Percentiles rank a stretch among this genome's conserved stretches.
Evolutionary conservation across 2,113 vertebrate species (phyloP).

Genomic region (Gambusia affinis): DNA sequence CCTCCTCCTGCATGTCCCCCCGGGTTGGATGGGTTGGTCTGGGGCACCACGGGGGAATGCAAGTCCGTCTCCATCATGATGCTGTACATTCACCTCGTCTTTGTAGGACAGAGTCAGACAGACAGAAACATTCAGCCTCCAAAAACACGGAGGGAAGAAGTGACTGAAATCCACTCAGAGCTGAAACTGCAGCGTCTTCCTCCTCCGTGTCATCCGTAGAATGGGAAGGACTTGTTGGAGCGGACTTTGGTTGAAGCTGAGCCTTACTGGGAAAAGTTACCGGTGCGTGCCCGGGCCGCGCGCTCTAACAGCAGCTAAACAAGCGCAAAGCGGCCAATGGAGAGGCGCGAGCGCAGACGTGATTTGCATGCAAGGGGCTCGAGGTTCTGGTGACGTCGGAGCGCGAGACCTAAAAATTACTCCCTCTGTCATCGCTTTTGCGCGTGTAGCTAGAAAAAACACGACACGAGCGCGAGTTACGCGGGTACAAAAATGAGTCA

Average conservation of each 20-base stretch:
- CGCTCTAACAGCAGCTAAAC: conserved; percentile 89
- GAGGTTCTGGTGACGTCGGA: conserved; percentile 86
- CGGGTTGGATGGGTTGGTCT: conserved; percentile 88
- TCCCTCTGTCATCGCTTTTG: conserved; percentile 60
- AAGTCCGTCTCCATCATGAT: conserved; percentile 99
- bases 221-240: conserved; percentile 44
- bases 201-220: conserved; percentile 59
- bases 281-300: conserved; percentile 85
- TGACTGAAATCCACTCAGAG: conserved; percentile 47
- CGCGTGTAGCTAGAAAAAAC: conserved; percentile 24
- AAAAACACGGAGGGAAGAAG: conserved; percentile 16
- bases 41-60: conserved; percentile 90
- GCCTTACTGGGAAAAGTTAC: conserved; percentile 61
- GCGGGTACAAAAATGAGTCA: not conserved
- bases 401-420: conserved; percentile 75
- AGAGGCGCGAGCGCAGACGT: conserved; percentile 77
- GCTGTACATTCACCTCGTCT: conserved; percentile 93
- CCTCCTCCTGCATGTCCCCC: conserved; percentile 86
- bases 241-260: conserved; percentile 67
- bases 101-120: conserved; percentile 71
- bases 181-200: conserved; percentile 19
- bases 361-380: conserved; percentile 87
- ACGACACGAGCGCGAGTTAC: conserved; percentile 17
- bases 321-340: conserved; percentile 88
- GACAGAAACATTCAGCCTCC: conserved; percentile 75